phyloP scores from a whole-genome alignment of 2,888 invertebrate genomes.

The Agrotis puta region DNA sequence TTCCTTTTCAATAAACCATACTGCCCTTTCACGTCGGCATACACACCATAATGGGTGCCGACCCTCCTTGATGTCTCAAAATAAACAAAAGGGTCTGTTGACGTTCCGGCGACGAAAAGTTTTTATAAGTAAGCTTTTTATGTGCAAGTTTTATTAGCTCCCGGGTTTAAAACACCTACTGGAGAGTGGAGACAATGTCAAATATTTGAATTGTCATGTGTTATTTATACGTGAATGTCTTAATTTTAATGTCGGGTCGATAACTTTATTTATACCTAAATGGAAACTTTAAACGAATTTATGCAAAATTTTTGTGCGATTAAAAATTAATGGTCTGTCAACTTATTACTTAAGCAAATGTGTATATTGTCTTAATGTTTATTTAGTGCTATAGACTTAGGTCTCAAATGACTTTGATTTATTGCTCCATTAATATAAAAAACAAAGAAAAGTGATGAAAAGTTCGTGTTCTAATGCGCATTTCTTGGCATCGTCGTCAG shows the following conservation, averaged over 20 bases:
- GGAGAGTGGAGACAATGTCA: constrained; percentile 45
- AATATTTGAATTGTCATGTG: constrained; percentile 57
- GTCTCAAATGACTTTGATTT: not conserved
- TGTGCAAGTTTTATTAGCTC: constrained; percentile 64
- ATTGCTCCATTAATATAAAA: constrained; percentile 19
- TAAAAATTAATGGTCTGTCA: constrained; percentile 7
- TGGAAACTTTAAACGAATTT: not conserved
- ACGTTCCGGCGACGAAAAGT: constrained; percentile 68
- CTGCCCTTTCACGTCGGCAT: constrained; percentile 72
- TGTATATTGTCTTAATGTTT: not conserved
- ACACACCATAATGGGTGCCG: constrained; percentile 75
- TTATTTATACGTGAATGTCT: constrained; percentile 29
- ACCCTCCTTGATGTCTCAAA: constrained; percentile 79
- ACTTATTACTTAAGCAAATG: constrained; percentile 1
- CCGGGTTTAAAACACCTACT: constrained; percentile 60
- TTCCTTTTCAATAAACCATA: constrained; percentile 71
- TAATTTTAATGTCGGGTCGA: constrained; percentile 28
- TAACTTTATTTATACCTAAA: not conserved
- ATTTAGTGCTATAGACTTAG: constrained; percentile 2
- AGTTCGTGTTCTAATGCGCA: constrained; percentile 7
- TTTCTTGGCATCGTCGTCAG: constrained; percentile 4
- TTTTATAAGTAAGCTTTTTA: constrained; percentile 68
- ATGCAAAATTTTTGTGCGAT: constrained; percentile 6
- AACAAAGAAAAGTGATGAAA: constrained; percentile 16
- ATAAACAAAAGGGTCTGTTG: constrained; percentile 79